Base-by-base conservation (phyloP, 2,888 invertebrate genomes). In the Acronicta alni region DNA sequence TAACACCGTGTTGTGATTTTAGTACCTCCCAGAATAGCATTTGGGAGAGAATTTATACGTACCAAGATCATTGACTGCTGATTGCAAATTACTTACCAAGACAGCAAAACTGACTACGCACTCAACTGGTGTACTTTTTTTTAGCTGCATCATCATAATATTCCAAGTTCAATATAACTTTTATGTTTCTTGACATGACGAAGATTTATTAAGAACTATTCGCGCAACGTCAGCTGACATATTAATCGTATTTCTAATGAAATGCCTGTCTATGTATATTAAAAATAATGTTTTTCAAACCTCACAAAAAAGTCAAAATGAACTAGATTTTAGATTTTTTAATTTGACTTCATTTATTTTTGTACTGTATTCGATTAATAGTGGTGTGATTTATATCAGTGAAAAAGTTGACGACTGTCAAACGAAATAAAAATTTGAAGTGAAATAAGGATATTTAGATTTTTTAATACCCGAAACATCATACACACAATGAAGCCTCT, bases 111-210 rank as follows among this genome's bases (percentile, higher is more conserved):
- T 35, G 35, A 7, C 43, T 14, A 18, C n/a, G n/a, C 3, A 23
- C 17, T 30, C 30, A 17, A 12, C 30, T 43, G 16, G 41, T 48
- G 60, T 52, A 48, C 7, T 44, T 16, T 35, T 20, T 32, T 65
- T 20, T 9, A 45, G 53, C 54, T 23, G 10, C 14, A 18, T 67
- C 38, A 68, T 45, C 30, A 41, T 37, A 30, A 30, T 45, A 35
- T 42, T 49, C 12, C 45, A 48, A 53, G 10, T 41, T 43, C 15
- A 42, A 54, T 53, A 37, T 60, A 20, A 48, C 38, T 43, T 51
- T 42, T 20, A 32, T 54, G 41, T 32, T 45, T 68, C 68, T 61
- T 68, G 65, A 49, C 44, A 26, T 20, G 44, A 61, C 17, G 37
- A 54, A 48, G 48, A 65, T 65, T 68, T 54, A 68, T 65, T 41